Conservation (phyloP, 2,888 invertebrate species). For the Hyles lineata region DNA sequence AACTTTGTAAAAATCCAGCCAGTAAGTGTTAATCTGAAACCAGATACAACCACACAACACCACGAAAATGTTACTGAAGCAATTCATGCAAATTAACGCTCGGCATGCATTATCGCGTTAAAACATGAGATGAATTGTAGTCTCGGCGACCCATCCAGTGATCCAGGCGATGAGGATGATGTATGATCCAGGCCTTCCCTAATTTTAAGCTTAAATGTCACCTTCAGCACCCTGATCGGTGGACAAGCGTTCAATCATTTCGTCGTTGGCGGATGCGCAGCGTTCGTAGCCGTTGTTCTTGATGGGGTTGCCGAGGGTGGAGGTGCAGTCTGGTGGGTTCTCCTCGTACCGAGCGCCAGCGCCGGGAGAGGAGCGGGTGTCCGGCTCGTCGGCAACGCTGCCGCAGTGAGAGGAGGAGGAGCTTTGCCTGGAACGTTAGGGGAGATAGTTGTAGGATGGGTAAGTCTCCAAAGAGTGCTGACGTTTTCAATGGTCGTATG, state of each 20-base stretch:
- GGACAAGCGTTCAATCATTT: conserved; percentile 77
- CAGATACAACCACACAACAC: too few relatives aligned
- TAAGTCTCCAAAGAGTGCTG: background rate
- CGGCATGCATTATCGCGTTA: background rate
- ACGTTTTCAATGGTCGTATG: too few relatives aligned
- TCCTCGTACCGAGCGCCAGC: conserved; percentile 79
- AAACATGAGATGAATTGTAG: background rate
- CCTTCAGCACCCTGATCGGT: conserved; percentile 84
- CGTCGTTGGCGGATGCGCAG: conserved; percentile 74
- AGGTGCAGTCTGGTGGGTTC: conserved; percentile 76
- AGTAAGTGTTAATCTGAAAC: too few relatives aligned
- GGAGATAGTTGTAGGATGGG: background rate
- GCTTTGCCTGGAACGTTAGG: conserved; percentile 70
- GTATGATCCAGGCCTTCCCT: conserved; percentile 5
- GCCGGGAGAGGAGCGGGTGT: conserved; percentile 81
- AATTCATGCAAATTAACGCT: too few relatives aligned
- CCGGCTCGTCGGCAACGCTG: conserved; percentile 80
- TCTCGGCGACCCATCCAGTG: background rate
- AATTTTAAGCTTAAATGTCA: conserved; percentile 39
- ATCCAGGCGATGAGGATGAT: conserved; percentile 4
- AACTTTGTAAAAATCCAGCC: too few relatives aligned
- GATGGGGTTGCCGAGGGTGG: conserved; percentile 76
- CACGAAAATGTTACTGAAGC: too few relatives aligned
- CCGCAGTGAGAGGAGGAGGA: conserved; percentile 83
- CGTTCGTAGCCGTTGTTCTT: conserved; percentile 84